phyloP scores from a whole-genome alignment of 2,797 vertebrate genomes.

The Psittacula echo region DNA sequence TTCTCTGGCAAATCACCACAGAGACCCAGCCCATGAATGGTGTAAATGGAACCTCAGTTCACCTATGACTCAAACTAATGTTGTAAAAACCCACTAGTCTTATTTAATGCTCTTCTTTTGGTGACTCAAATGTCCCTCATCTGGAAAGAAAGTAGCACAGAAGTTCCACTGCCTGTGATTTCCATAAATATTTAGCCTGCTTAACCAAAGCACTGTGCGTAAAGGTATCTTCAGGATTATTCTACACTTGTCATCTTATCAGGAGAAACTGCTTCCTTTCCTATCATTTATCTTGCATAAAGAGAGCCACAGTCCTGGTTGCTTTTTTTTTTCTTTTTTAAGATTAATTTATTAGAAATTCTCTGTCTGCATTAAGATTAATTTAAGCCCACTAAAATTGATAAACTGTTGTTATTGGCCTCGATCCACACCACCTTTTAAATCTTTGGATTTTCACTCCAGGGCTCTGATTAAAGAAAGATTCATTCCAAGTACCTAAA shows the following conservation, averaged over 20 bases:
- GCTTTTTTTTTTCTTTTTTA: background rate
- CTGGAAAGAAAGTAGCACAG: background rate
- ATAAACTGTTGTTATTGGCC: conserved; percentile 42
- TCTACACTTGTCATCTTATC: conserved; percentile 28
- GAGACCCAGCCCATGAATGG: background rate
- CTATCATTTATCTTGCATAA: conserved; percentile 30
- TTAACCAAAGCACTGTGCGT: conserved; percentile 21
- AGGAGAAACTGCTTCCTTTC: conserved; percentile 3
- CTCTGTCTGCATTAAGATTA: conserved; percentile 40
- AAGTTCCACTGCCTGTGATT: background rate
- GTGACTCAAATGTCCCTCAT: conserved; percentile 20
- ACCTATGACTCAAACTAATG: background rate
- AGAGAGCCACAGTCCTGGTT: background rate
- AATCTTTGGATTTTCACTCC: conserved; percentile 48
- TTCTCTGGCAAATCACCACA: background rate
- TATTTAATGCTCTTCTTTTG: conserved; percentile 38
- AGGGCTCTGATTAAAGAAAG: conserved; percentile 26
- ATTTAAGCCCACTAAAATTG: conserved; percentile 47
- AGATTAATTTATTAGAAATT: conserved; percentile 55
- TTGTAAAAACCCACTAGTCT: background rate
- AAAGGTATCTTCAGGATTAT: conserved; percentile 33
- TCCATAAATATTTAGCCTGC: conserved; percentile 45
- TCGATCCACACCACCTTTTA: conserved; percentile 42
- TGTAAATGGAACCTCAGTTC: background rate
- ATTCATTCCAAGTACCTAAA: conserved; percentile 34